These are phyloP conservation scores for Macrostomum lignano DNA, from an alignment of 1,140 invertebrate genomes.

Conservation along the genomic window DNA sequence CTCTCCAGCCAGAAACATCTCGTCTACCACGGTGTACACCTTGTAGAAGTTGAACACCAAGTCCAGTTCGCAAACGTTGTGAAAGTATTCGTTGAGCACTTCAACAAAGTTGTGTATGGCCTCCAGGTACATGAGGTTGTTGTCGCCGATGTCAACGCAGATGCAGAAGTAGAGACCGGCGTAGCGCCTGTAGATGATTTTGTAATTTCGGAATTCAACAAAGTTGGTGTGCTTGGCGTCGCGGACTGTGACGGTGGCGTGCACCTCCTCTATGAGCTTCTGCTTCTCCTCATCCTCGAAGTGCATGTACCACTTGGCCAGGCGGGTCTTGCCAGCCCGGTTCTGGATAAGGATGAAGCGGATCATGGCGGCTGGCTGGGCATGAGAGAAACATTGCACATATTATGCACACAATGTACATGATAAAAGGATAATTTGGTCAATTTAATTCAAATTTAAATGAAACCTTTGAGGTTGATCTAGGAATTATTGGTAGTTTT, in stretches of 20 bases:
- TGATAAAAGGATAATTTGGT: too few species aligned
- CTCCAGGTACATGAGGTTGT: slow-evolving; percentile 89
- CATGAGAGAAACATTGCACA: too few species aligned
- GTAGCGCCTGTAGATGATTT: slow-evolving; percentile 92
- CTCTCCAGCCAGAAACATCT: slow-evolving; percentile 99
- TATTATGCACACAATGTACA: too few species aligned
- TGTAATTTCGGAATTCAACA: slow-evolving; percentile 96
- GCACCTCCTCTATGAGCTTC: slow-evolving; percentile 96
- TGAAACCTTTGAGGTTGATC: too few species aligned
- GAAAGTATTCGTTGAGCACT: slow-evolving; percentile 97
- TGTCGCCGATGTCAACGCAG: slow-evolving; percentile 95
- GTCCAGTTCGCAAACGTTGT: slow-evolving; percentile 97
- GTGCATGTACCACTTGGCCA: slow-evolving; percentile 99
- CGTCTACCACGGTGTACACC: slow-evolving; percentile 88
- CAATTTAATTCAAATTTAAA: too few species aligned
- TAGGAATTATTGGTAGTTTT: too few species aligned
- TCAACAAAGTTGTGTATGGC: slow-evolving; percentile 99
- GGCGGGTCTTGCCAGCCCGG: slow-evolving; percentile 83
- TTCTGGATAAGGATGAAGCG: slow-evolving; percentile 98
- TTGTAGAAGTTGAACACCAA: slow-evolving; percentile 99
- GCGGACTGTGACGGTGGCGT: slow-evolving; percentile 89
- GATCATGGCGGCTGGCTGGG: too few species aligned
- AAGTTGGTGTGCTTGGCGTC: slow-evolving; percentile 99
- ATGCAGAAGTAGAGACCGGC: slow-evolving; percentile 97
- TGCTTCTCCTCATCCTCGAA: slow-evolving; percentile 99